A percentile compares a stretch with the other conserved stretches of the same genome.
These are phyloP conservation scores for Trissolcus basalis DNA, from an alignment of 1,140 invertebrate genomes.

Conservation along the genomic window DNA sequence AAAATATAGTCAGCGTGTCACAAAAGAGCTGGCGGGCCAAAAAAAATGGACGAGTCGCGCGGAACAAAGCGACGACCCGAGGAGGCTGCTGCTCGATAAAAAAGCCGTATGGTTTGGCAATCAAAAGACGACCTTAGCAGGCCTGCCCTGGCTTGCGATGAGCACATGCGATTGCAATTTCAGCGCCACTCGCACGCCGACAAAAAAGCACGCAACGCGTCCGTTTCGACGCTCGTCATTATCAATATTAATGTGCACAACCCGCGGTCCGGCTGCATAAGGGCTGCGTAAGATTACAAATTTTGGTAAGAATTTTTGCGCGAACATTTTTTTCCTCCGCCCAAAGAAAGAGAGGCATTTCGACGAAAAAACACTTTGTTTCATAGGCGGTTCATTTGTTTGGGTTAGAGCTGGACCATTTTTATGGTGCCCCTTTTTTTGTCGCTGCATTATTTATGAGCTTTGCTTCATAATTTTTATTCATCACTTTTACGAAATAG, in stretches of 20 bases:
- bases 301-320: no score
- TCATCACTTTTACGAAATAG: background rate
- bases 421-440: background rate
- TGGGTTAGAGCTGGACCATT: conserved; percentile 17
- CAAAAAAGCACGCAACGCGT: conserved; percentile 26
- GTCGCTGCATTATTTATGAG: background rate
- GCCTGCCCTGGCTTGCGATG: conserved; percentile 37
- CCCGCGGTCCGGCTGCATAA: conserved; percentile 24
- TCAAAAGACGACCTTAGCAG: conserved; percentile 24
- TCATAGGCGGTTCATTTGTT: conserved; percentile 42
- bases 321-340: no score
- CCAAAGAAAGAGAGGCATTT: conserved; percentile 18
- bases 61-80: conserved; percentile 32
- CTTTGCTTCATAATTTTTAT: background rate
- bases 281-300: no score
- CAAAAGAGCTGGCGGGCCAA: conserved; percentile 21
- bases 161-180: conserved; percentile 50
- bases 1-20: conserved; percentile 45
- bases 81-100: conserved; percentile 25
- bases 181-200: conserved; percentile 29
- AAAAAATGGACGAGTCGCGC: conserved; percentile 33
- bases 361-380: conserved; percentile 12
- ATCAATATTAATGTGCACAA: conserved; percentile 39
- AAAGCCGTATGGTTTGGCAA: conserved; percentile 40
- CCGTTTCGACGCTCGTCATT: conserved; percentile 32